Base-by-base conservation (phyloP, 2,113 vertebrate species). In the Crypturellus undulatus region DNA sequence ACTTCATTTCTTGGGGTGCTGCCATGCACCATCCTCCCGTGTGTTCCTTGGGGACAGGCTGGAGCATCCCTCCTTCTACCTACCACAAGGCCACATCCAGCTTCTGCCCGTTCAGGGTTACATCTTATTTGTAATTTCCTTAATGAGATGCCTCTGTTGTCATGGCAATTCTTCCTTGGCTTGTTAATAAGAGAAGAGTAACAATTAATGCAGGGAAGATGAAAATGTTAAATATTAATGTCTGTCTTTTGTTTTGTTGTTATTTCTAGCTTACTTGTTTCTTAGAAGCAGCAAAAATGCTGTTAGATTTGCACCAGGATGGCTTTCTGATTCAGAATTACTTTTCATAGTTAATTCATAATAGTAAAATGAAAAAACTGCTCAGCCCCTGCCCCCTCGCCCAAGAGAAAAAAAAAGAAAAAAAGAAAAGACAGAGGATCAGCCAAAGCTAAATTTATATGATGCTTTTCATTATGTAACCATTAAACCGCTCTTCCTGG, bases 281-380 rank as follows among this genome's bases (percentile, higher is more conserved):
- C 36, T 79, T 52, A 65, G 90, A 91, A 85, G 43, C 62, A 32
- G 36, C 42, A 96, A 95, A 68, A 70, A 43, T 5, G 77, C 67
- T 60, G 52, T 62, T 82, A 10, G 18, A 32, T 81, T 95, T 92
- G 59, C 58, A 43, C 43, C 62, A 80, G 78, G 60, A 43, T 86
- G 52, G 67, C 45, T 94, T 94, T 95, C 68, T 93, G 25, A 89
- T 89, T 92, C 49, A 81, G 58, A 43, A 70, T 43, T 86, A 26
- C 84, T 85, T 95, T 93, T 87, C 65, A 81, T 86, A 95, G 96
- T 94, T 94, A 94, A 94, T 97, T 95, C 71, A 58, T 70, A 84
- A 84, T 82, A 86, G 69, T 16, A 54, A 79, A 43, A 26, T 9
- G 32, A 4, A 22, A 20, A 63, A 71, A 6, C 6, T 17, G 60